Base-by-base conservation (phyloP, 1,140 invertebrate genomes). In the Trichonephila clavipes region DNA sequence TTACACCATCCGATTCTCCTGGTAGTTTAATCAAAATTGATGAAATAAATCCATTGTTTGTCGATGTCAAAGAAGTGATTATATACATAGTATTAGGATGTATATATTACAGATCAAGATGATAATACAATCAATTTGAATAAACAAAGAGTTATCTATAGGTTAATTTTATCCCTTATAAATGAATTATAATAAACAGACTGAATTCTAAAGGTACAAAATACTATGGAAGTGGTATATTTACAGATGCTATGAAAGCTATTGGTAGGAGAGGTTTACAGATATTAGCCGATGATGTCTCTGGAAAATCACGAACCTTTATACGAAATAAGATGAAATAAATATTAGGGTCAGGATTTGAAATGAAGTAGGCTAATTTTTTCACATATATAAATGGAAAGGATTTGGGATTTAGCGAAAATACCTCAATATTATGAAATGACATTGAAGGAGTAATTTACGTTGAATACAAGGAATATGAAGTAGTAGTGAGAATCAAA, bases 121-220 rank as follows among this genome's bases (percentile, higher is more conserved):
- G 5, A 24, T 82, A 5, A 82, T 10, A 51, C 51, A 19, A 82
- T 82, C 4, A 21, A 82, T 40, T 82, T 82, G 8, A 21, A 82
- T 44, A 82, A 82, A 3, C 12, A 18, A 7, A 82, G 40, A 82
- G 81, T 51, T 19, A 34, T 12, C 1, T 34, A 66, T 62, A 44
- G 14, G 6, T 88, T 88, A 16, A 40, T 66, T 66, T 66, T 88
- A 66, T 40, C 19, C 7, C 34, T 7, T 64, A 88, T 88, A 88
- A 88, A 88, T 88, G 86, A 62, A 66, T 66, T 88, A 61, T 19
- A 64, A 88, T 44, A 88, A 88, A 88, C 86, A 88, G 59, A 66
- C 28, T 88, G 86, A 0, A 62, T 34, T 28, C 61, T 28, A 61
- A 34, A 88, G 34, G 58, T 14, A 88, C 34, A 66, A 88, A 66